Base-by-base conservation (phyloP, 1,140 invertebrate genomes). In the Aplysia californica region DNA sequence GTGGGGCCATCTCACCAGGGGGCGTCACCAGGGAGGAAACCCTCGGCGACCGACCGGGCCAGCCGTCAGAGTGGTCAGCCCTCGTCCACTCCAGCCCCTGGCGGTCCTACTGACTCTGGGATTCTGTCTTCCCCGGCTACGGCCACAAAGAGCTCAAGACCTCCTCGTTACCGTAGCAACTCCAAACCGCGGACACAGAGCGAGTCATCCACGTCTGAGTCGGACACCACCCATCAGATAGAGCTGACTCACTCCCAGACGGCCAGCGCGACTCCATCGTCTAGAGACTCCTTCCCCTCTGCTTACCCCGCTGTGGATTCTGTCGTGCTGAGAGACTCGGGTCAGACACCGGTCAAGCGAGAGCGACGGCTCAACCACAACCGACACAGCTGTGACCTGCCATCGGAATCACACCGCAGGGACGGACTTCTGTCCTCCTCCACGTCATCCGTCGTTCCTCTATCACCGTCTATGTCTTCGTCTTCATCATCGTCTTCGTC, bases 201-300 rank as follows among this genome's bases (percentile, higher is more conserved):
- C 75, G 85, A 87, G 75, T 87, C 86, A n/a, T 86, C 86, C 35
- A 75, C 83, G 6, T 81, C 83, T 29, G 86, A 87, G 65, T 78
- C 80, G 56, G 82, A 84, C 41, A 75, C 70, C 29, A 74, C 75
- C 56, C 67, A 76, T 66, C 44, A 77, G n/a, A n/a, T n/a, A n/a
- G n/a, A n/a, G n/a, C n/a, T n/a, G n/a, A n/a, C n/a, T n/a, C n/a
- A n/a, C n/a, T n/a, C n/a, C n/a, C n/a, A n/a, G n/a, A n/a, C n/a
- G n/a, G n/a, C n/a, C n/a, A n/a, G n/a, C n/a, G n/a, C n/a, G n/a
- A n/a, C n/a, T n/a, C n/a, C n/a, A n/a, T n/a, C n/a, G n/a, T n/a
- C n/a, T n/a, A n/a, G n/a, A 23, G 35, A 78, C 55, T 56, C 65
- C 65, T 26, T 66, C 64, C 38, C 59, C 69, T 61, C 80, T 75